These are phyloP conservation scores for Psammodynastes pulverulentus DNA, from an alignment of 2,113 vertebrate genomes.

Conservation along the genomic window DNA sequence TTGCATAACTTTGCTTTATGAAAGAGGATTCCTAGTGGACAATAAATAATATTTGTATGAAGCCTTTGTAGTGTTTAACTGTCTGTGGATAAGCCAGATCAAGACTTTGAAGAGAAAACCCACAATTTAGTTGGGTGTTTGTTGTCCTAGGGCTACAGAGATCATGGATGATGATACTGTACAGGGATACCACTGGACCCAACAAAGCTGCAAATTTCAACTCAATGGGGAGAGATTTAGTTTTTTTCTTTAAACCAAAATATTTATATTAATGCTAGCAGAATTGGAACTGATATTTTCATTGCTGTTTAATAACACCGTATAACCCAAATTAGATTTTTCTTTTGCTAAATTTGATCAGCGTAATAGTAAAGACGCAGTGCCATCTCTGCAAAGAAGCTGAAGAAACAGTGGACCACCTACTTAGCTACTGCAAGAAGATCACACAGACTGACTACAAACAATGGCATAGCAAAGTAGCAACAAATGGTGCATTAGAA, in stretches of 20 bases:
- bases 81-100: too few species aligned
- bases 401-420: neutral
- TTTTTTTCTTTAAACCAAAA: neutral
- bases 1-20: too few species aligned
- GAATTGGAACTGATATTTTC: neutral
- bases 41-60: too few species aligned
- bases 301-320: neutral
- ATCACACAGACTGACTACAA: neutral
- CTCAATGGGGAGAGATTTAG: neutral
- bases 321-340: neutral
- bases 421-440: neutral
- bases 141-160: neutral
- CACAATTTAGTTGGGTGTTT: neutral
- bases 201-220: neutral
- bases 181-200: neutral
- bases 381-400: neutral
- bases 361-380: neutral
- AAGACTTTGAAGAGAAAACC: too few species aligned
- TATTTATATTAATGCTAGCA: neutral
- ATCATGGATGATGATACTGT: neutral
- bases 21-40: too few species aligned
- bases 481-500: neutral
- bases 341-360: neutral
- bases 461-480: neutral
- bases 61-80: too few species aligned